Evolutionary conservation across 2,113 vertebrate genomes (phyloP).

Genomic region (Xiphias gladius): DNA sequence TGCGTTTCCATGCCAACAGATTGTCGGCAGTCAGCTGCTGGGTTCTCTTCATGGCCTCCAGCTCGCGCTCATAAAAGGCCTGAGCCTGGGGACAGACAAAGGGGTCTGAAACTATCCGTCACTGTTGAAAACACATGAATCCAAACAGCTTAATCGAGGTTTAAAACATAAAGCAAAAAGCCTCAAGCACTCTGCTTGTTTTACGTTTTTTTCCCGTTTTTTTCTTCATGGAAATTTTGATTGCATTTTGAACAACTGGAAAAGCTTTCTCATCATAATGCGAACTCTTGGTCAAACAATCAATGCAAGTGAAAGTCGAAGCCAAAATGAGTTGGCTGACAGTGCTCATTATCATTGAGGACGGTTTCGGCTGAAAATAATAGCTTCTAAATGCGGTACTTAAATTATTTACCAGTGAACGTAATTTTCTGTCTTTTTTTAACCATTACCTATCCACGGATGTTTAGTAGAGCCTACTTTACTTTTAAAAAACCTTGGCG

Average conservation of each 20-base stretch:
- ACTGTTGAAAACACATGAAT: not conserved
- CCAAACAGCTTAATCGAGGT: not conserved
- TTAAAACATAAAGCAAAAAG: not conserved
- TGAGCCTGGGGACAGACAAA: conserved; percentile 83
- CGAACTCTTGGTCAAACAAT: not conserved
- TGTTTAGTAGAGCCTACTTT: not conserved
- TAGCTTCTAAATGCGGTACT: conserved; percentile 19
- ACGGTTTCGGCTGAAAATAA: conserved; percentile 7
- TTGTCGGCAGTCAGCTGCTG: conserved; percentile 97
- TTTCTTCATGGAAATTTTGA: not conserved
- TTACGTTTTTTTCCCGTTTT: not conserved
- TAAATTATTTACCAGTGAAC: conserved; percentile 4
- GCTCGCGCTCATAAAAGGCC: conserved; percentile 94
- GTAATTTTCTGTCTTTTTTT: not conserved
- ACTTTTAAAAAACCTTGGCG: not conserved
- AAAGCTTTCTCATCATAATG: conserved; percentile 20
- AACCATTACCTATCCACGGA: not conserved
- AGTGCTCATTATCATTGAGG: conserved; percentile 8
- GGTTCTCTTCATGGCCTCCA: conserved; percentile 96
- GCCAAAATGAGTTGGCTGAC: conserved; percentile 22
- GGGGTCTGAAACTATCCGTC: not conserved
- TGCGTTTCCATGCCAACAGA: conserved; percentile 95
- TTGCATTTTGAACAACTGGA: not conserved
- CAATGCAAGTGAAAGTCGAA: not conserved
- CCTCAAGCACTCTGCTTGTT: not conserved